Conservation (phyloP, 1,140 invertebrate genomes). For the Drosophila pectinifera region DNA sequence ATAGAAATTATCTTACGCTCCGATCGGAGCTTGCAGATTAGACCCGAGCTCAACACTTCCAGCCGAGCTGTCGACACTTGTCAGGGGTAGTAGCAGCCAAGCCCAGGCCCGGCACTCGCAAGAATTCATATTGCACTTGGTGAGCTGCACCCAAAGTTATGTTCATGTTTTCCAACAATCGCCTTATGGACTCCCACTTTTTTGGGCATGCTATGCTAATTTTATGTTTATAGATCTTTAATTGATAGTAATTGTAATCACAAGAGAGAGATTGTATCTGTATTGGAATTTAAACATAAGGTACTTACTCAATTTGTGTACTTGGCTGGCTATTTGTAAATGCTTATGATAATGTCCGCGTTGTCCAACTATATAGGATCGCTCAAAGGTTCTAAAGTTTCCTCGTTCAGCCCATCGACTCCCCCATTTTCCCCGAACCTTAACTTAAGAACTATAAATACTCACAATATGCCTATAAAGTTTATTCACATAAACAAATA, state of each 20-base stretch:
- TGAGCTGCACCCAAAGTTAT: slow-evolving; percentile 42
- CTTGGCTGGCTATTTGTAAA: not conserved
- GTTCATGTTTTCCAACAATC: slow-evolving; percentile 28
- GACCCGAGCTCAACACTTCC: slow-evolving; percentile 17
- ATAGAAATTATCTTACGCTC: slow-evolving; percentile 25
- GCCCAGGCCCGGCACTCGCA: slow-evolving; percentile 42
- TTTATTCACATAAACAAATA: slow-evolving; percentile 77
- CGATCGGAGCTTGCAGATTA: slow-evolving; percentile 55
- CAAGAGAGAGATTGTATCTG: not conserved
- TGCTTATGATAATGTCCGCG: not conserved
- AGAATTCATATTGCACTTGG: slow-evolving; percentile 26
- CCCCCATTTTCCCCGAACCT: not conserved
- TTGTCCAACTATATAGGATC: not conserved
- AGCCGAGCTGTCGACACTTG: slow-evolving; percentile 59
- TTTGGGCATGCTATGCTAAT: slow-evolving; percentile 24
- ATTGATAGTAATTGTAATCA: slow-evolving; percentile 3
- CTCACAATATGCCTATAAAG: slow-evolving; percentile 60
- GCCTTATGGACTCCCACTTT: slow-evolving; percentile 19
- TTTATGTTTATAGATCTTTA: slow-evolving; percentile 29
- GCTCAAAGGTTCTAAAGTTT: not conserved
- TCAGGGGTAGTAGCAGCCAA: slow-evolving; percentile 53
- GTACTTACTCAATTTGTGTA: not conserved
- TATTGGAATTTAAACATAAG: not conserved
- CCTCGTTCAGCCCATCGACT: not conserved
- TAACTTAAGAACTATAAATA: slow-evolving; percentile 70